A percentile compares a stretch with the other conserved stretches of the same genome.
Conservation (phyloP, 1,140 invertebrate species). For the Contarinia nasturtii region DNA sequence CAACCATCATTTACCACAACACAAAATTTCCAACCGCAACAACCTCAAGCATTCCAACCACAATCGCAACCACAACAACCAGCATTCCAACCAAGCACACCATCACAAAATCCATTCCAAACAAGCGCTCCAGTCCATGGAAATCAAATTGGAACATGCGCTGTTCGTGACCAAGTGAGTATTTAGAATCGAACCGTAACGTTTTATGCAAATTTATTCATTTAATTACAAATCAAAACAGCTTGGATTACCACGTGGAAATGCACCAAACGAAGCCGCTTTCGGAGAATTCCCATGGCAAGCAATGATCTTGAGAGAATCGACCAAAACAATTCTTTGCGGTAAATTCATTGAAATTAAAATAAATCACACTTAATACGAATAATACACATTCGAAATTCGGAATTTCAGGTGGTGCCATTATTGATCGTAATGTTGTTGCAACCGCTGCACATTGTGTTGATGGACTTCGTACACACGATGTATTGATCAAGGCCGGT, state of each 20-base stretch:
- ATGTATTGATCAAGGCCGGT: conserved; percentile 58
- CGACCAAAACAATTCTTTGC: conserved; percentile 18
- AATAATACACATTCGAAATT: no score
- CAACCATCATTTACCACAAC: neutral
- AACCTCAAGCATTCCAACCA: neutral
- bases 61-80: neutral
- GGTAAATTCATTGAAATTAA: conserved; percentile 1
- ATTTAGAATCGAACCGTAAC: neutral
- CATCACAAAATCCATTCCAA: neutral
- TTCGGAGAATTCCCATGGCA: conserved; percentile 24
- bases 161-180: neutral
- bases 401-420: conserved; percentile 12
- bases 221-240: neutral
- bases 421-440: conserved; percentile 19
- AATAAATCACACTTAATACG: no score
- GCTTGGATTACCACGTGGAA: conserved; percentile 25
- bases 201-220: neutral
- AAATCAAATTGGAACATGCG: neutral
- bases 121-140: neutral
- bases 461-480: conserved; percentile 38
- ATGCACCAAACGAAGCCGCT: conserved; percentile 5
- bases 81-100: neutral
- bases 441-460: conserved; percentile 27
- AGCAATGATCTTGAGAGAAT: conserved; percentile 21
- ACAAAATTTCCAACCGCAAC: neutral